Conservation (phyloP, 1,140 invertebrate genomes). For the Trichomalopsis sarcophagae region DNA sequence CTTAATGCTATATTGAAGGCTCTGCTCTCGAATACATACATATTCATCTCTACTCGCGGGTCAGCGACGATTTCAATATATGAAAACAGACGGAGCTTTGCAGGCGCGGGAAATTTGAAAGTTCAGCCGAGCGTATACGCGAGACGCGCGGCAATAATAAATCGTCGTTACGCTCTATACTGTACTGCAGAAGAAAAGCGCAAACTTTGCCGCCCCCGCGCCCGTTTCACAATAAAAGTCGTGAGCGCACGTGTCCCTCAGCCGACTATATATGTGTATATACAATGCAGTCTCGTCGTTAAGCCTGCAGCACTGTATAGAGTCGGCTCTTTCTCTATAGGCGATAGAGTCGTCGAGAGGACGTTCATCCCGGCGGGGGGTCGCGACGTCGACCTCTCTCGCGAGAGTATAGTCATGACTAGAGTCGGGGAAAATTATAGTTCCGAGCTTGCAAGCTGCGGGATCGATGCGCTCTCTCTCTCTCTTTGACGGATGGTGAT, state of each 20-base stretch:
- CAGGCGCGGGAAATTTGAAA: too few species aligned
- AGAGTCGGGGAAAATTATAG: not conserved
- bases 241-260: too few species aligned
- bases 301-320: not conserved
- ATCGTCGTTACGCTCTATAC: not conserved
- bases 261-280: not conserved
- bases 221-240: not conserved
- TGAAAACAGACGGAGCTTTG: too few species aligned
- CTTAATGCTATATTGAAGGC: too few species aligned
- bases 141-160: not conserved
- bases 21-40: too few species aligned
- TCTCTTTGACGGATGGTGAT: not conserved
- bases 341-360: constrained; percentile 13
- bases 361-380: constrained; percentile 17
- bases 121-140: too few species aligned
- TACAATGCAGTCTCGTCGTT: not conserved
- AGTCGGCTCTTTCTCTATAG: not conserved
- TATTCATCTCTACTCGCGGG: too few species aligned
- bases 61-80: too few species aligned
- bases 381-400: not conserved
- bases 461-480: not conserved
- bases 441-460: not conserved
- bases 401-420: too few species aligned
- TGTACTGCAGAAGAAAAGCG: not conserved
- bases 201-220: not conserved